A percentile compares a stretch with the other conserved stretches of the same genome.
phyloP scores from a whole-genome alignment of 2,113 vertebrate species.

The Phalacrocorax brasilianus region DNA sequence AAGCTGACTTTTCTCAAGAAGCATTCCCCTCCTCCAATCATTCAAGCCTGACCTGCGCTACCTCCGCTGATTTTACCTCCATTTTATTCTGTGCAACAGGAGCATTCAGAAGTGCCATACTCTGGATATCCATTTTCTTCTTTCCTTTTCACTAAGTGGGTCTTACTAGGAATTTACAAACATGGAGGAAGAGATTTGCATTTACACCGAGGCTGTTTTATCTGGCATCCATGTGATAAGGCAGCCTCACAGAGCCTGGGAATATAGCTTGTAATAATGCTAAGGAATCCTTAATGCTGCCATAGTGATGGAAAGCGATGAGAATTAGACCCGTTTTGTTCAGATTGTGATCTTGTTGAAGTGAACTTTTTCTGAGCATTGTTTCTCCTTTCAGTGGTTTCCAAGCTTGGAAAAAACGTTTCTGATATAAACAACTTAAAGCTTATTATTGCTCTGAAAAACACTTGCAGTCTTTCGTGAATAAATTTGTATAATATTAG shows the following conservation, averaged over 20 bases:
- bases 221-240: not conserved
- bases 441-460: conserved; percentile 28
- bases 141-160: not conserved
- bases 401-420: not conserved
- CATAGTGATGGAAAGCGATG: not conserved
- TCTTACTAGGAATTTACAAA: not conserved
- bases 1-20: not conserved
- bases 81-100: not conserved
- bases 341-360: not conserved
- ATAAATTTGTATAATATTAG: conserved; percentile 49
- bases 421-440: conserved; percentile 19
- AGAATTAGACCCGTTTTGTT: not conserved
- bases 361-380: not conserved
- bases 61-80: not conserved
- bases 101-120: not conserved
- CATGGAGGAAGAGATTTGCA: not conserved
- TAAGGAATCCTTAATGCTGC: not conserved
- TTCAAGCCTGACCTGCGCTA: not conserved
- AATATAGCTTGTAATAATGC: not conserved
- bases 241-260: not conserved
- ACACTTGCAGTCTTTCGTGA: conserved; percentile 9
- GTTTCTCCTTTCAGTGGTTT: not conserved
- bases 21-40: not conserved
- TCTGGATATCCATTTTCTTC: not conserved
- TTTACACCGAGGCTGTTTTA: not conserved